A percentile compares a stretch with the other conserved stretches of the same genome.
phyloP scores from a whole-genome alignment of 2,888 invertebrate genomes.

The Hoplodrina ambigua region DNA sequence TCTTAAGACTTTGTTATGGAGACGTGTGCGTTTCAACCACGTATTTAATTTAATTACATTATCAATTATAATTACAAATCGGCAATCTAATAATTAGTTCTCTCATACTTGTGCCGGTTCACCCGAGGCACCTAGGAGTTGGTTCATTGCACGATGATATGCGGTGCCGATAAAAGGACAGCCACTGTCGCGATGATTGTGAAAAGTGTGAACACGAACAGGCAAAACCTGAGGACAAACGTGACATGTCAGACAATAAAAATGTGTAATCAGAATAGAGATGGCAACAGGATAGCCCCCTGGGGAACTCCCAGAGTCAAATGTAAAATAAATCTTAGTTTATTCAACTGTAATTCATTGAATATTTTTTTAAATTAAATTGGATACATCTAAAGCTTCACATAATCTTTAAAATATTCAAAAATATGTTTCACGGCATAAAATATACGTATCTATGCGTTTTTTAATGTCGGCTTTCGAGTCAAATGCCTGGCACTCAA shows the following conservation, averaged over 20 bases:
- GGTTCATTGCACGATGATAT: conserved; percentile 97
- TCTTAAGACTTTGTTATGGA: conserved; percentile 67
- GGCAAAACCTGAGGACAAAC: conserved; percentile 93
- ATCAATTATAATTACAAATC: conserved; percentile 74
- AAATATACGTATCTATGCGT: background rate
- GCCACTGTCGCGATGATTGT: conserved; percentile 98
- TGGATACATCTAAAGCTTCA: background rate
- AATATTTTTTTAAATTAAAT: background rate
- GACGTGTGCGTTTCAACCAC: conserved; percentile 89
- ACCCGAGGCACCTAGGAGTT: conserved; percentile 48
- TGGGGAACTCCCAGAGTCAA: background rate
- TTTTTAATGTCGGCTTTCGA: conserved; percentile 1
- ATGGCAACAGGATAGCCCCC: conserved; percentile 18
- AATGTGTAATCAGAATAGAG: background rate
- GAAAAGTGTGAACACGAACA: conserved; percentile 98
- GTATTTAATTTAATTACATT: conserved; percentile 74
- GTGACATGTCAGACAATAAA: conserved; percentile 31
- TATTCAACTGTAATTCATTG: background rate
- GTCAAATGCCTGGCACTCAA: conserved; percentile 3
- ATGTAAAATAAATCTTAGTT: background rate
- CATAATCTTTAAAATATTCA: background rate
- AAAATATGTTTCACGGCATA: background rate
- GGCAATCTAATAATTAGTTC: conserved; percentile 82
- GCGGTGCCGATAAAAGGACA: conserved; percentile 97
- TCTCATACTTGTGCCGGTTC: conserved; percentile 75